Base-by-base conservation (phyloP, 2,797 vertebrate species). In the Danionella dracula region DNA sequence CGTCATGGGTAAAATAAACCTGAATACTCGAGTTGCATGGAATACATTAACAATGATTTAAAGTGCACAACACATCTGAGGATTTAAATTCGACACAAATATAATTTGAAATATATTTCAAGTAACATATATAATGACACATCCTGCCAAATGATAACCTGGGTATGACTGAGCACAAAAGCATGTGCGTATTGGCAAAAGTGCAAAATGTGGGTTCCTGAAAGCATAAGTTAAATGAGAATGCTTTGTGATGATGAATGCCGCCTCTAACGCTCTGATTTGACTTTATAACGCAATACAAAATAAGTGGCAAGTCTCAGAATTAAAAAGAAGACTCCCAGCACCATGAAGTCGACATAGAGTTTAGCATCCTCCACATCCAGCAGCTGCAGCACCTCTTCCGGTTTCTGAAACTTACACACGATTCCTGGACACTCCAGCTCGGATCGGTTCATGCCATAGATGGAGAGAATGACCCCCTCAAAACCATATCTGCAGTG, bases 311-410 rank as follows among this genome's bases (percentile, higher is more conserved):
- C 84, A 23, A 99, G 87, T 79, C 97, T 87, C 73, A 99, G 88
- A 70, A 93, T 48, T 71, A 99, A 0, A 11, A 99, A 98, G 84
- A 99, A 99, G 72, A 90, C 86, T 8, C 94, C 97, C 72, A 99
- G 84, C 71, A 96, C 91, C 54, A 97, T 90, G 84, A 99, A 99
- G 87, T 99, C 97, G 81, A 98, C 82, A 5, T 98, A 98, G 60
- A 99, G 93, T 82, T 98, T 96, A 21, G 94, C 93, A 0, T 96
- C 93, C 80, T 97, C 93, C 76, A 99, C 95, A 0, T 98, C 93
- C 76, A 99, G 83, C 9, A 94, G 90, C 78, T 90, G 92, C 66
- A 99, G 83, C 62, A 99, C 93, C 78, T 91, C 92, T 72, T 90
- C 90, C 0, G 97, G 95, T 16, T 96, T 90, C 79, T 90, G 92